phyloP scores from a whole-genome alignment of 2,888 invertebrate genomes.

The Hyles lineata region DNA sequence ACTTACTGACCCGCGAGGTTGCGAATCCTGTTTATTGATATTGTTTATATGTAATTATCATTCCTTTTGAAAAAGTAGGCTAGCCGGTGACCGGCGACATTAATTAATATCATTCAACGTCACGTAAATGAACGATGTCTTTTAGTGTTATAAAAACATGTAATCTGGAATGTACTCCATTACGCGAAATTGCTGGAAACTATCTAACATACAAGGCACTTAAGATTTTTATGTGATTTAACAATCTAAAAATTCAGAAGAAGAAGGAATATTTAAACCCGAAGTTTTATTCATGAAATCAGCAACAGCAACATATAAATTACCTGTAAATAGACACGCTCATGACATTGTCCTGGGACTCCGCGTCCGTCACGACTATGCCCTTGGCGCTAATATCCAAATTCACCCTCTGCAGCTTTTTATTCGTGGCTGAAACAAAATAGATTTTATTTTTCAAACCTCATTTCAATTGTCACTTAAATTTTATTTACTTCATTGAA shows the following conservation, averaged over 20 bases:
- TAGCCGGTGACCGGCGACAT: not conserved
- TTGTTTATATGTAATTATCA: not conserved
- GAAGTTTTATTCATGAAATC: no score
- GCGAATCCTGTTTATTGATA: not conserved
- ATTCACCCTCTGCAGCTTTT: constrained; percentile 86
- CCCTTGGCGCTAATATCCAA: constrained; percentile 91
- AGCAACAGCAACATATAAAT: not conserved
- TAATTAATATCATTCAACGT: not conserved
- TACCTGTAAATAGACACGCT: constrained; percentile 94
- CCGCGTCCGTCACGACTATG: constrained; percentile 89
- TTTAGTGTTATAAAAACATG: no score
- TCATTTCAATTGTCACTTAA: not conserved
- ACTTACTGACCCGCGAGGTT: not conserved
- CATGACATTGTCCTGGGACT: constrained; percentile 88
- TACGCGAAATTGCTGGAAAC: no score
- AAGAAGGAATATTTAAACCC: no score
- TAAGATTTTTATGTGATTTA: no score
- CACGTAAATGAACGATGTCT: not conserved
- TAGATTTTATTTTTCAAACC: not conserved
- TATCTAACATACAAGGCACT: no score
- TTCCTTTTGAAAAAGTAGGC: not conserved
- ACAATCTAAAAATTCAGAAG: no score
- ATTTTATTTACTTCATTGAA: not conserved
- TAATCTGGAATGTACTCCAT: no score
- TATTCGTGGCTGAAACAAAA: constrained; percentile 74